Evolutionary conservation across 2,113 vertebrate genomes (phyloP).

Genomic region (Paradisaea rubra): DNA sequence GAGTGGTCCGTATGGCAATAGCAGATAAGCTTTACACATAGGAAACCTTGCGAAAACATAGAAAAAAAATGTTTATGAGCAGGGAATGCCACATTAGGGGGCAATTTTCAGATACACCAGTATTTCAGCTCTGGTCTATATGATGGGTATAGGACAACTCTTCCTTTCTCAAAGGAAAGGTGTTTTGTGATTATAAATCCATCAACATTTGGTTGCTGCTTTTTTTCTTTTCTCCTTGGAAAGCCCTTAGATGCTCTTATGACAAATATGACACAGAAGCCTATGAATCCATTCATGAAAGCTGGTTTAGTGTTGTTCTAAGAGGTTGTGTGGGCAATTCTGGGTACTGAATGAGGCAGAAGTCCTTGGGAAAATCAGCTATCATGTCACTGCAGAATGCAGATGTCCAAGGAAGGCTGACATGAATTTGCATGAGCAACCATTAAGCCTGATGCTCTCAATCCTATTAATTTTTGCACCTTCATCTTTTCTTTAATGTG

Average conservation of each 20-base stretch:
- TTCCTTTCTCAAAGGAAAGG: background rate
- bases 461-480: background rate
- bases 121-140: background rate
- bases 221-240: background rate
- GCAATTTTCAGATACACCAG: background rate
- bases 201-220: background rate
- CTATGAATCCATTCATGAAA: background rate
- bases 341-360: background rate
- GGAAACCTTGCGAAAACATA: background rate
- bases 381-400: background rate
- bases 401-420: background rate
- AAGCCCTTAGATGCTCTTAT: background rate
- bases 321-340: background rate
- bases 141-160: background rate
- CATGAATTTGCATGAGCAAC: accelerated
- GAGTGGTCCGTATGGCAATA: background rate
- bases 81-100: background rate
- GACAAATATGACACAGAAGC: background rate
- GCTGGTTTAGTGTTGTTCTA: background rate
- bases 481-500: background rate
- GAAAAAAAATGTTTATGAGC: background rate
- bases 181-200: background rate
- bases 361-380: background rate
- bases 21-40: background rate
- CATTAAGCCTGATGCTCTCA: background rate